Conservation (phyloP, 2,797 vertebrate genomes). For the Pseudochirops cupreus region DNA sequence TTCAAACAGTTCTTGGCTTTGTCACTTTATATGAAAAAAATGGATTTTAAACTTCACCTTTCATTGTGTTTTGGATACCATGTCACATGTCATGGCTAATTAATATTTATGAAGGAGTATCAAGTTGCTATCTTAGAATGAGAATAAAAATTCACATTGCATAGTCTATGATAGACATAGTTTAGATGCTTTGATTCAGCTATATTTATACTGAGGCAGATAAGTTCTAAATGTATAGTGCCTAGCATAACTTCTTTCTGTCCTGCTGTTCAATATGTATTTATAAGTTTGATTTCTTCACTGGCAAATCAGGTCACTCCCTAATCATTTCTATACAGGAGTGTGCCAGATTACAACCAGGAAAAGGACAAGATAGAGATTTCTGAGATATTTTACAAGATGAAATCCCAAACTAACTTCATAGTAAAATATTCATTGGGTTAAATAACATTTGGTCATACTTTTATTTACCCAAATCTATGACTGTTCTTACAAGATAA, state of each 20-base stretch:
- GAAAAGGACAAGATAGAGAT: not conserved
- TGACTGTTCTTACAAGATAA: not conserved
- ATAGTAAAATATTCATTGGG: not conserved
- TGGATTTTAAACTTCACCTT: not conserved
- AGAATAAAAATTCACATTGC: not conserved
- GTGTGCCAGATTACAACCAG: not conserved
- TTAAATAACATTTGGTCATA: not conserved
- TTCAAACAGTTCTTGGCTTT: not conserved
- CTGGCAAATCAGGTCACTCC: not conserved
- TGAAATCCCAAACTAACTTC: not conserved
- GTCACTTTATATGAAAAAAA: not conserved
- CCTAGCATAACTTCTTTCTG: not conserved
- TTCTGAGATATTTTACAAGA: not conserved
- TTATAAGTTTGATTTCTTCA: not conserved
- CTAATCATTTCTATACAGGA: not conserved
- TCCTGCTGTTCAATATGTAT: not conserved
- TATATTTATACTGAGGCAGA: too few relatives aligned
- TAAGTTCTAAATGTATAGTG: not conserved
- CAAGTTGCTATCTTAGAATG: not conserved
- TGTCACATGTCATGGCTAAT: not conserved
- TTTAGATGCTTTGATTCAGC: not conserved
- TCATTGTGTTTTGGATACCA: not conserved
- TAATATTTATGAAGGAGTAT: not conserved
- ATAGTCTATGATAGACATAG: not conserved
- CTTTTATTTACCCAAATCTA: not conserved